Evolutionary conservation across 2,797 vertebrate species (phyloP), one percentile per base, ranked within the genome.

Genomic region (Crax fasciolata): DNA sequence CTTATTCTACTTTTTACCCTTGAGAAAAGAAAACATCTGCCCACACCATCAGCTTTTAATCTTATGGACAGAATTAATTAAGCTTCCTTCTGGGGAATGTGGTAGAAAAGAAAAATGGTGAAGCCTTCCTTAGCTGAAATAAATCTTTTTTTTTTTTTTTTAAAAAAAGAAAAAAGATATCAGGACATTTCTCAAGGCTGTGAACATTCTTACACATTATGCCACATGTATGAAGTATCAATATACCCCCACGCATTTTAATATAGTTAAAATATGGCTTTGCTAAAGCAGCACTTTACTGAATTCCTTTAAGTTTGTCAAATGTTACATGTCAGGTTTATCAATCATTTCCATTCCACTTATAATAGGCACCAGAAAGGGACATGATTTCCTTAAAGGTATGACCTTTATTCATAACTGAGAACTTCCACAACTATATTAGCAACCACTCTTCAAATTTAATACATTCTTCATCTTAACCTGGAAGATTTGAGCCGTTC

Each of bases 21-120:
- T 68, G 76, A 94, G 87, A 94, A 95, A 74, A 85, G 28, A 75
- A 90, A 96, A 93, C 73, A 94, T 94, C 87, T 92, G 94, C 62
- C 94, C 62, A 87, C 20, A 28, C 44, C 48, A 93, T 80, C 92
- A 95, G 71, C 48, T 95, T 87, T 93, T 94, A 76, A 89, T 93
- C 84, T 68, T 78, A 93, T 2, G 6, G 78, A 84, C 43, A 85
- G 65, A 89, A 95, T 91, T 93, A 80, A 93, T 96, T 94, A 78
- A 68, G 63, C 28, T 87, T 85, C 79, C 66, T 91, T 81, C 43
- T 81, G 82, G 76, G 89, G n/a, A 89, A 93, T 59, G 30, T 54
- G 62, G 24, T 58, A 82, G 58, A 13, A 89, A 24, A 87, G 30
- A 19, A 92, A 91, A 81, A 10, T 43, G 48, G 66, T 59, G 84